Percentiles rank a stretch among this genome's conserved stretches.
Evolutionary conservation across 2,888 invertebrate species (phyloP).

Genomic region (Monochamus alternatus): DNA sequence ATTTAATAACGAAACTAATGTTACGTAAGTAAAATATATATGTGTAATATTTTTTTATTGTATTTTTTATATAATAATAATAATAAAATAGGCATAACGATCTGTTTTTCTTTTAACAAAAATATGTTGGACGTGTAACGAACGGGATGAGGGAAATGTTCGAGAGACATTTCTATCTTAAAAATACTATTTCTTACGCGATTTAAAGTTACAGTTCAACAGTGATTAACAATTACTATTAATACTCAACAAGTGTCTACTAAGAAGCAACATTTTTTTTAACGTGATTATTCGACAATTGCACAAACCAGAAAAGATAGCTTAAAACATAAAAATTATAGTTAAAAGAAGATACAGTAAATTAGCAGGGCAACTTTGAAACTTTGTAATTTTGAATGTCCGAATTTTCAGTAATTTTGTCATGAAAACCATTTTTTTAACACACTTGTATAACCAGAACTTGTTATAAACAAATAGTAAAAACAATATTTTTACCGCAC

Average conservation of each 20-base stretch:
- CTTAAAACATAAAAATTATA: conserved; percentile 19
- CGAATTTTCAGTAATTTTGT: too few relatives aligned
- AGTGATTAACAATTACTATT: conserved; percentile 26
- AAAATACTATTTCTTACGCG: not conserved
- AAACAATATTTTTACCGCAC: too few relatives aligned
- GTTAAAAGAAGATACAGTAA: conserved; percentile 5
- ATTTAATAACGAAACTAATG: conserved; percentile 11
- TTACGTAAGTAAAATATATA: conserved; percentile 33
- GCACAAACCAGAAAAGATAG: conserved; percentile 36
- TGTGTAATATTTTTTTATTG: conserved; percentile 24
- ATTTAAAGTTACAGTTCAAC: conserved; percentile 4
- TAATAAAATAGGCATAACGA: conserved; percentile 18
- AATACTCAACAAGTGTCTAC: conserved; percentile 37
- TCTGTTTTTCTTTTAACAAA: conserved; percentile 13
- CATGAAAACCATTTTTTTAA: too few relatives aligned
- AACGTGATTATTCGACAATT: conserved; percentile 26
- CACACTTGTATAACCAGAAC: too few relatives aligned
- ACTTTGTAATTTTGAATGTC: not conserved
- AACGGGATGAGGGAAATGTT: not conserved
- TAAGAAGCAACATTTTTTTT: conserved; percentile 11
- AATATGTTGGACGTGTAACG: conserved; percentile 14
- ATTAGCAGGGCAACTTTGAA: not conserved
- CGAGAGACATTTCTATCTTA: not conserved
- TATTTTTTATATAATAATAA: conserved; percentile 14
- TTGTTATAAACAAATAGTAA: too few relatives aligned